Conservation (phyloP, 2,113 vertebrate species). For the Phoenicopterus ruber region DNA sequence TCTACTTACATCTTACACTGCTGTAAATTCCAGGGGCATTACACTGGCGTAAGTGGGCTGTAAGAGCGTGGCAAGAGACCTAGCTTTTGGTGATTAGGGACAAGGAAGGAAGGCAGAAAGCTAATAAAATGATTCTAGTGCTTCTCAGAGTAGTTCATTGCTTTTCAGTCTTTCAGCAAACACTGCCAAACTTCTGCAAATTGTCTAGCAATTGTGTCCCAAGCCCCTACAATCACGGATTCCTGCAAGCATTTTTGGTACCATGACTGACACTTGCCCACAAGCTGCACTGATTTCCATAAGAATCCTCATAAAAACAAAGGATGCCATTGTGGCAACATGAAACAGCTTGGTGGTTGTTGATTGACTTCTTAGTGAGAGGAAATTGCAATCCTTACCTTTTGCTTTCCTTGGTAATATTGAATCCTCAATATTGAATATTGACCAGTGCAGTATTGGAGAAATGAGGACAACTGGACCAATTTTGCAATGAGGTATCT, state of each 20-base stretch:
- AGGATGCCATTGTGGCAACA: background rate
- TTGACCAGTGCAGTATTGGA: background rate
- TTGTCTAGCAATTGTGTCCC: background rate
- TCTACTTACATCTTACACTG: background rate
- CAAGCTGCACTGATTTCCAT: slow-evolving; percentile 20
- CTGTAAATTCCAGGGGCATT: background rate
- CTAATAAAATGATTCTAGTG: background rate
- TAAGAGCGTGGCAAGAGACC: background rate
- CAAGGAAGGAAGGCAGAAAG: background rate
- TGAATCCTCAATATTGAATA: background rate
- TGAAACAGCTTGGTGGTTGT: background rate
- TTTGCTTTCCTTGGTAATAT: background rate
- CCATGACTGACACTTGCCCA: background rate
- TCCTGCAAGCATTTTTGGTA: background rate
- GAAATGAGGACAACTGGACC: background rate
- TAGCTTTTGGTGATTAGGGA: background rate
- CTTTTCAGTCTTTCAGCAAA: background rate
- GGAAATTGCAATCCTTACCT: background rate
- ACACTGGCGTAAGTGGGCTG: background rate
- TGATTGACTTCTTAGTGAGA: background rate
- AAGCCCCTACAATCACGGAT: background rate
- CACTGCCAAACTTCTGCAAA: background rate
- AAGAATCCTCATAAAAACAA: slow-evolving; percentile 13
- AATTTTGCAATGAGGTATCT: background rate
- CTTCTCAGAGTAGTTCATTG: background rate